Base-by-base conservation (phyloP, 2,888 invertebrate genomes). In the Priocnemis perturbator region DNA sequence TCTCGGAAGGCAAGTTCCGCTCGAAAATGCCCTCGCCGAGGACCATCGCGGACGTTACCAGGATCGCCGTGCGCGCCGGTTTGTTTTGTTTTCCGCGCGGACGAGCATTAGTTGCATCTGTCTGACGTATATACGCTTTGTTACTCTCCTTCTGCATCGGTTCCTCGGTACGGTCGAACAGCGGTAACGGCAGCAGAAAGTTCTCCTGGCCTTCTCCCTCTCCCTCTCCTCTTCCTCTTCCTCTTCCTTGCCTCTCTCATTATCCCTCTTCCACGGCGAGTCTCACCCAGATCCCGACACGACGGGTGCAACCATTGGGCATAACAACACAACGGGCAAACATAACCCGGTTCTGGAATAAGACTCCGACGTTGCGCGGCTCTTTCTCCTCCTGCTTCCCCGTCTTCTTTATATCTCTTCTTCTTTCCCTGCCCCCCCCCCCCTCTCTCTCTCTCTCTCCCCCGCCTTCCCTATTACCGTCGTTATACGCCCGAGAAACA, bases 401-500 rank as follows among this genome's bases (percentile, higher is more conserved):
- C 50, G 55, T 48, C 44, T 57, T 57, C 50, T 20, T 50, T 20
- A 15, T 20, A 37, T 37, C 37, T 37, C 37, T 11, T 37, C 4
- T 37, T 37, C 37, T 3, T 9, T 37, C 14, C 37, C 37, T 11
- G 4, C 11, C 7, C 7, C 37, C 7, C 14, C 37, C 37, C 14
- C 37, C 11, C 7, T 37, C 11, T 37, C 37, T 9, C 37, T 37
- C 4, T 11, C 14, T 19, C 50, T 69, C 5, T 4, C 37, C 37
- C 67, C 48, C 50, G 48, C 48, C 60, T 68, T 69, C 37, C 69
- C 59, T 60, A 67, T 71, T 67, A 69, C 63, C 62, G 71, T 71
- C 60, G 63, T 67, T 69, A 60, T 55, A 58, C 44, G 52, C 59
- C 69, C 71, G 67, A 64, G 69, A 69, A 74, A 72, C 66, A 58